These are phyloP conservation scores for Marmota flaviventris DNA, from an alignment of 2,113 vertebrate genomes.

Conservation along the genomic window DNA sequence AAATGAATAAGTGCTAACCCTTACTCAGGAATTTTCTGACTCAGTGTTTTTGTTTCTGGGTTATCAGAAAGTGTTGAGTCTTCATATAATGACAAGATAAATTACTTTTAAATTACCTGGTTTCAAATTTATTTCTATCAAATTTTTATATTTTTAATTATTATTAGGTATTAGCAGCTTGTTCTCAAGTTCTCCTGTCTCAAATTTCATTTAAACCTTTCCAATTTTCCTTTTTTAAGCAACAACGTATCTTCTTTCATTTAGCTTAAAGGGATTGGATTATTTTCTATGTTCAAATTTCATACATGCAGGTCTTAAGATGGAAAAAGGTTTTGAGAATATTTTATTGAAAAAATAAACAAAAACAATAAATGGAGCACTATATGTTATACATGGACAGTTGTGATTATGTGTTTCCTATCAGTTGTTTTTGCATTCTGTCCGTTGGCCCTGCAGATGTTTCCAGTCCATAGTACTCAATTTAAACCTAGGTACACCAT, in stretches of 20 bases:
- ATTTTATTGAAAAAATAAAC: background rate
- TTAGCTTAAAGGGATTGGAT: background rate
- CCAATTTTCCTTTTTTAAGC: background rate
- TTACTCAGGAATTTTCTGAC: background rate
- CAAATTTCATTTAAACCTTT: slow-evolving; percentile 32
- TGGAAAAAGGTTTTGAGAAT: background rate
- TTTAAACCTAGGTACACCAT: background rate
- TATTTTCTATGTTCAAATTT: background rate
- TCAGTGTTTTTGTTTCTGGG: background rate
- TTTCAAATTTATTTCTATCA: background rate
- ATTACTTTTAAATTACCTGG: background rate
- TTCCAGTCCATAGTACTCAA: background rate
- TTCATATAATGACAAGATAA: background rate
- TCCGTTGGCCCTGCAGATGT: background rate
- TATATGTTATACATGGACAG: background rate
- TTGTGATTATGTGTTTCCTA: background rate
- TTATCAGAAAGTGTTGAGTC: background rate
- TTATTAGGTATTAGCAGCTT: background rate
- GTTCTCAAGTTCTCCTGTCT: background rate
- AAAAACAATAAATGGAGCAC: background rate
- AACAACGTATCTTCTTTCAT: background rate
- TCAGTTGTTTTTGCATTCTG: background rate
- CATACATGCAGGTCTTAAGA: background rate
- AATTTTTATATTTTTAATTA: background rate
- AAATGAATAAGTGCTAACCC: background rate